phyloP scores from a whole-genome alignment of 92 coral and sea anemone genomes.

The Siderastrea siderea region DNA sequence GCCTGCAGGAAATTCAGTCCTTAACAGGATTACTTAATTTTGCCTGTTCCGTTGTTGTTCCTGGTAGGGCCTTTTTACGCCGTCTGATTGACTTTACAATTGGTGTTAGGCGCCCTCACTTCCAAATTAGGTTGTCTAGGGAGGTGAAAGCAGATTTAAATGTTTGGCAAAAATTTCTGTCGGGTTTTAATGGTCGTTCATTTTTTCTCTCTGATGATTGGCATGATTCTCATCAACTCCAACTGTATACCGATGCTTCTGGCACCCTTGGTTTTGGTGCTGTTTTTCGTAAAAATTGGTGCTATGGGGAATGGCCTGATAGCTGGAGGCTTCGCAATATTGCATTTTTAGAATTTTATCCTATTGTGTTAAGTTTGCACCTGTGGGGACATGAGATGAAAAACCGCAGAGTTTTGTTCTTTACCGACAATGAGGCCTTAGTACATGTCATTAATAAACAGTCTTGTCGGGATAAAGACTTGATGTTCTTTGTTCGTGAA shows the following conservation, averaged over 20 bases:
- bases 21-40: constrained; percentile 24
- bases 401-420: no score
- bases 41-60: constrained; percentile 5
- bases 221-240: constrained; percentile 26
- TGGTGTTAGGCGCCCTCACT: constrained; percentile 38
- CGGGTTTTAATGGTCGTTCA: constrained; percentile 40
- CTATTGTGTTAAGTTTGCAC: no score
- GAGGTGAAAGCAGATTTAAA: constrained; percentile 21
- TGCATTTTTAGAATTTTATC: not conserved
- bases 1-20: constrained; percentile 22
- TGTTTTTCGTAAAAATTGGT: constrained; percentile 46
- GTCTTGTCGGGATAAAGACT: not conserved
- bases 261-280: constrained; percentile 46
- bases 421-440: no score
- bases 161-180: constrained; percentile 18
- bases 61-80: constrained; percentile 49
- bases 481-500: constrained; percentile 6
- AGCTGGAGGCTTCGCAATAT: constrained; percentile 6
- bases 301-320: constrained; percentile 60
- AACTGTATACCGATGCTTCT: constrained; percentile 57
- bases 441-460: no score
- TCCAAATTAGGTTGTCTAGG: not conserved
- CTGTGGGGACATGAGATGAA: no score
- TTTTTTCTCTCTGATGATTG: constrained; percentile 46
- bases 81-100: constrained; percentile 34